Evolutionary conservation across 2,888 invertebrate species (phyloP).

Genomic region (Junonia oenone): DNA sequence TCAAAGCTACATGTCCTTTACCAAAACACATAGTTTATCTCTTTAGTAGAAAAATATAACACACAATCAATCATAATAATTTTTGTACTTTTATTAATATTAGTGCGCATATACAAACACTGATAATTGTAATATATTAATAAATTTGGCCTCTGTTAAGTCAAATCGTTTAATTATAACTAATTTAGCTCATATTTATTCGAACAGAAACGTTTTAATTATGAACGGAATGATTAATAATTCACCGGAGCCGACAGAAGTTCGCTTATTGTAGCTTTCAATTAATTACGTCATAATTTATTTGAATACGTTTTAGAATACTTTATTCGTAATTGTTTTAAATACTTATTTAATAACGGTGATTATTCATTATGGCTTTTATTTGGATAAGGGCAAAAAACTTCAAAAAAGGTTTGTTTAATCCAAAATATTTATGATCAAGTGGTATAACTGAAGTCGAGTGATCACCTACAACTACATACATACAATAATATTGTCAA

Average conservation of each 20-base stretch:
- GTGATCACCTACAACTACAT: too few relatives aligned
- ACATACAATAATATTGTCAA: too few relatives aligned
- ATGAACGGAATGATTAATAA: constrained; percentile 24
- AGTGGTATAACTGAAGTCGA: too few relatives aligned
- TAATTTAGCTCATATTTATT: constrained; percentile 19
- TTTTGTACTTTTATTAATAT: not conserved
- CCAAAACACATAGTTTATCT: too few relatives aligned
- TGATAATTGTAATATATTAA: not conserved
- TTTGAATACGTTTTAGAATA: constrained; percentile 18
- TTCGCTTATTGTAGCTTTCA: constrained; percentile 24
- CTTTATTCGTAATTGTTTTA: constrained; percentile 13
- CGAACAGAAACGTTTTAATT: constrained; percentile 21
- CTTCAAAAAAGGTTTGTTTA: too few relatives aligned
- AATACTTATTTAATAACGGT: not conserved
- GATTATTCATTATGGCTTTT: too few relatives aligned
- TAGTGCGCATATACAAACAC: not conserved
- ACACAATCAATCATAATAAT: too few relatives aligned
- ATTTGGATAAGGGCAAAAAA: too few relatives aligned
- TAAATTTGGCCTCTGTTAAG: constrained; percentile 1
- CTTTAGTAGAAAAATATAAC: too few relatives aligned
- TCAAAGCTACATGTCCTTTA: too few relatives aligned
- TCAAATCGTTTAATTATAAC: constrained; percentile 16
- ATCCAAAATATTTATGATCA: too few relatives aligned
- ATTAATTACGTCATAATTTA: constrained; percentile 22
- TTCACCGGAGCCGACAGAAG: constrained; percentile 22